Base-by-base conservation (phyloP, 2,113 vertebrate species). In the Taxidea taxus region DNA sequence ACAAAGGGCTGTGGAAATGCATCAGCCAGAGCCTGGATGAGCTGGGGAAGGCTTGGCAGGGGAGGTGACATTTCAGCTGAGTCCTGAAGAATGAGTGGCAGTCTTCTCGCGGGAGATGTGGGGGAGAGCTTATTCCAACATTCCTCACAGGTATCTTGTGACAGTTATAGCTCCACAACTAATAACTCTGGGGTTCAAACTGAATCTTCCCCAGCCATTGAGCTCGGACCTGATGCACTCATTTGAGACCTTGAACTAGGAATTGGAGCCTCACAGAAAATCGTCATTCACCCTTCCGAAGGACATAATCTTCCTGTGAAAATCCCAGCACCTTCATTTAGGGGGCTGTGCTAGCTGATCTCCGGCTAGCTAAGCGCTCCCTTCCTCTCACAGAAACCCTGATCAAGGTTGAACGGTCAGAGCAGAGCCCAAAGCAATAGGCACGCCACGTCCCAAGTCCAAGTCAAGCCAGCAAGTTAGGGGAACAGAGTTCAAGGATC, bases 41-140 rank as follows among this genome's bases (percentile, higher is more conserved):
- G 44, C 42, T 37, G 31, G 39, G 64, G 64, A 90, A 92, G 89
- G 75, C 83, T 92, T 92, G 87, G 92, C 90, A 96, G 84, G 90
- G 72, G 81, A 95, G 88, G 68, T 96, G 95, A 88, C 94, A 94
- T 68, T 82, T 96, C 78, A 91, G 74, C 75, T 47, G 91, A 93
- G 92, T 77, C 95, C 81, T 96, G 84, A 97, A 95, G 93, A 91
- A 85, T 90, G 90, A 92, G 58, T 56, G 84, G 95, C 80, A 90
- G 68, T 77, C 25, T 77, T 75, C 89, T 87, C 90, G 82, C 42
- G 1, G 0, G 62, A 85, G 64, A 87, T 0, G 21, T 70, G n/a
- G 20, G 21, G 66, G 62, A 85, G 94, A 86, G 75, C 72, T 94
- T 90, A n/a, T 74, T 77, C 62, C 8, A 20, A 88, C 25, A 16